Conservation (phyloP, 2,888 invertebrate species). For the Drosophila quasianomalipes region DNA sequence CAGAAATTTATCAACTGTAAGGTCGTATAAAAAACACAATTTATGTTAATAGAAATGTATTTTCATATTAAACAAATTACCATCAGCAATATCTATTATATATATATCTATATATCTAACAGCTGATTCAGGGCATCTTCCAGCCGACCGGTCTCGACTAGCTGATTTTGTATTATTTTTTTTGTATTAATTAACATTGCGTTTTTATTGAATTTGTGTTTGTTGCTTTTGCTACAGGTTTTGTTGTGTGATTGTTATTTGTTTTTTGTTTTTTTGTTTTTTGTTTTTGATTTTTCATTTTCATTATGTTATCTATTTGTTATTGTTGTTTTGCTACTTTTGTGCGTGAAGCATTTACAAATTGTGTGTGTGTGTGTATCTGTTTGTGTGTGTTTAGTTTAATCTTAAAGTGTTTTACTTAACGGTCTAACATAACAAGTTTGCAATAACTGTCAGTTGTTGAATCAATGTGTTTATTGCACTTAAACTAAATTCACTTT, state of each 20-base stretch:
- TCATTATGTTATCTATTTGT: conserved; percentile 8
- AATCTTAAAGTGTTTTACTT: conserved; percentile 61
- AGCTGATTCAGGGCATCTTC: background rate
- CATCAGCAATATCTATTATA: background rate
- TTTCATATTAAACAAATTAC: background rate
- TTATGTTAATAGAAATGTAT: background rate
- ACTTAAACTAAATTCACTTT: conserved; percentile 62
- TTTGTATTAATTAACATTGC: conserved; percentile 71
- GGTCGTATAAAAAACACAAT: too few species aligned
- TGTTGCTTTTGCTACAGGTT: conserved; percentile 32
- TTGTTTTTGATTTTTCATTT: conserved; percentile 24
- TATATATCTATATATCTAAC: background rate
- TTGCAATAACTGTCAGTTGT: conserved; percentile 59
- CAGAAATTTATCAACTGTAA: too few species aligned
- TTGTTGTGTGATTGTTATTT: conserved; percentile 15
- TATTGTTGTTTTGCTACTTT: conserved; percentile 5
- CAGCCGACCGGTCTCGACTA: background rate
- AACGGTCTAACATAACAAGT: conserved; percentile 69
- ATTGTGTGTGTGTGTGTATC: conserved; percentile 35
- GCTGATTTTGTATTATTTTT: conserved; percentile 7
- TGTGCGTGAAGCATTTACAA: conserved; percentile 71
- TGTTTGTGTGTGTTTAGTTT: conserved; percentile 25
- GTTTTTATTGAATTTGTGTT: conserved; percentile 66
- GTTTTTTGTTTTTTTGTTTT: background rate
- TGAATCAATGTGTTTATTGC: conserved; percentile 52